A percentile compares a stretch with the other conserved stretches of the same genome.
Evolutionary conservation across 1,140 invertebrate genomes (phyloP).

Genomic region (Habropoda laboriosa): DNA sequence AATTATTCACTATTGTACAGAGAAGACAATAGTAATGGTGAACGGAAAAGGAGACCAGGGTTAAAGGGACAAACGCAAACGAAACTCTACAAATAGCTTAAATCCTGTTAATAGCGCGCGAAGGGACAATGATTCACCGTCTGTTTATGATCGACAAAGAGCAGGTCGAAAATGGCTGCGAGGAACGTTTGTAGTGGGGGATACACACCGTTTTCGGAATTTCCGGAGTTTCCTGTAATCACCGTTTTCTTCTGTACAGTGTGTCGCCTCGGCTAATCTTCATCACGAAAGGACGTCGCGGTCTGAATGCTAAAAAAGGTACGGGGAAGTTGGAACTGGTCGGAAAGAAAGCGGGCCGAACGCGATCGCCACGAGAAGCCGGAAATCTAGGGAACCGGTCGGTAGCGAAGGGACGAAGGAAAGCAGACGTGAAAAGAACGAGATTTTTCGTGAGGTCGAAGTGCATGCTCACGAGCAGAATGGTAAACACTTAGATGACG

Average conservation of each 20-base stretch:
- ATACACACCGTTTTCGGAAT: neutral
- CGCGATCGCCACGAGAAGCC: neutral
- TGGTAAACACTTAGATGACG: slow-evolving; percentile 25
- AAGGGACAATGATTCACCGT: neutral
- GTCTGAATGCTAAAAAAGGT: neutral
- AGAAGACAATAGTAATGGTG: neutral
- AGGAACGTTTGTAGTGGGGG: neutral
- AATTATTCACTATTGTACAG: neutral
- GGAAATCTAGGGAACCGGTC: neutral
- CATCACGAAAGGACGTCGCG: neutral
- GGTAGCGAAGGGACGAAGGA: neutral
- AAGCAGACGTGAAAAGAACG: slow-evolving; percentile 7
- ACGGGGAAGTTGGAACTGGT: neutral
- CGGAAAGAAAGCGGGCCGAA: neutral
- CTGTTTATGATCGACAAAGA: neutral
- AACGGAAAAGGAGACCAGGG: neutral
- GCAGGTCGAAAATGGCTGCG: neutral
- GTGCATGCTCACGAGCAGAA: neutral
- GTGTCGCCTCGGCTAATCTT: neutral
- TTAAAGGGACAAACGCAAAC: no score
- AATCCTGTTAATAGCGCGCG: neutral
- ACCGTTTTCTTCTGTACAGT: neutral
- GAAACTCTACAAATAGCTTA: neutral
- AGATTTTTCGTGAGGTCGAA: slow-evolving; percentile 23
- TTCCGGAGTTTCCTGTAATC: neutral